Evolutionary conservation across 2,797 vertebrate species (phyloP).

Genomic region (Choloepus didactylus): DNA sequence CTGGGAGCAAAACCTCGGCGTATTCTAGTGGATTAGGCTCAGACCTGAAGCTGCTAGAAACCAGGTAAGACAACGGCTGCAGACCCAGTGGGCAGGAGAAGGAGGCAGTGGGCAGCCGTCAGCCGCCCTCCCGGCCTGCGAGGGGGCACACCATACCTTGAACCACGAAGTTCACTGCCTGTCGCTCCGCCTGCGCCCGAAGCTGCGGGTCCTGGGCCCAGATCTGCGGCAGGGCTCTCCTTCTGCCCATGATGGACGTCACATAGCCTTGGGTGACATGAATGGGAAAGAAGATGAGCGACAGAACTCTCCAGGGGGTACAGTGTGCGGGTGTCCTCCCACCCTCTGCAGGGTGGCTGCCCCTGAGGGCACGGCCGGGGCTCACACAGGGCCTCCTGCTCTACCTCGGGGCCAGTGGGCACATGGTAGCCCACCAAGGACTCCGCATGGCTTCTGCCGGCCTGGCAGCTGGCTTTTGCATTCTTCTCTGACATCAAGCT

Average conservation of each 20-base stretch:
- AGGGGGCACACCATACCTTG: constrained; percentile 90
- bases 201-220: constrained; percentile 89
- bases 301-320: fast-evolving
- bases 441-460: neutral
- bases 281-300: neutral
- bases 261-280: constrained; percentile 90
- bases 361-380: neutral
- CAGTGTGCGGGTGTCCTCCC: fast-evolving
- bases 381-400: neutral
- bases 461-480: neutral
- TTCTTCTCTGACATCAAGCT: neutral
- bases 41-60: neutral
- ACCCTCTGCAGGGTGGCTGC: neutral
- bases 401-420: fast-evolving
- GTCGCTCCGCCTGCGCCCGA: constrained; percentile 94
- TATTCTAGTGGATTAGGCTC: neutral
- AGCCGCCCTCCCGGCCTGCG: neutral
- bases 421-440: no score
- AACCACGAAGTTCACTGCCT: constrained; percentile 97
- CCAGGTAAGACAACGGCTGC: neutral
- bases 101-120: neutral
- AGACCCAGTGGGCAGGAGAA: neutral
- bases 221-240: constrained; percentile 92
- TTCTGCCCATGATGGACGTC: constrained; percentile 94
- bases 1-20: no score